Evolutionary conservation across 1,140 invertebrate species (phyloP), one percentile per base, ranked within the genome.

Genomic region (Drosophila tropicalis): DNA sequence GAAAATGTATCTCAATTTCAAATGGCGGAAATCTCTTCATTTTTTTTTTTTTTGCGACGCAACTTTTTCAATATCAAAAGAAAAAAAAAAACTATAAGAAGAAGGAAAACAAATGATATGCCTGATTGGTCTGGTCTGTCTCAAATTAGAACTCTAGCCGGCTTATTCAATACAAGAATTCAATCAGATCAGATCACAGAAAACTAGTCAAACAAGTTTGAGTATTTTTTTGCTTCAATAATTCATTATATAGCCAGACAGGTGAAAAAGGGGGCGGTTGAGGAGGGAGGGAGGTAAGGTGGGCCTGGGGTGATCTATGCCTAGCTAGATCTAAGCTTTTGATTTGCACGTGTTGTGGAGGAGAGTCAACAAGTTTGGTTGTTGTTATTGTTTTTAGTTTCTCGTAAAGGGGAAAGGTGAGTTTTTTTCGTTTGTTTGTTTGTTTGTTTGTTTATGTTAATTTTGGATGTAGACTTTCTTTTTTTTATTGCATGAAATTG

Each of bases 1-100:
- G 73, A 76, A 74, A 76, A 70, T 76, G 60, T 76, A 70, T 69
- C 51, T 69, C 9, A 67, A 44, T 60, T 64, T 51, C 72, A 70
- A 56, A 76, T 70, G 60, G 41, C 73, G 73, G 73, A 76, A 76
- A 76, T 76, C 66, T 76, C 47, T 68, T 22, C 22, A 3, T 1
- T 22, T 22, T n/a, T n/a, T 68, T 29, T 29, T 29, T 29, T 64
- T 75, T 62, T 75, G 72, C 72, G 72, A 75, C 73, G 72, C 73
- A 76, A 76, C 62, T 76, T 76, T 76, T 70, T 70, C 41, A 63
- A 76, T 69, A 63, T 32, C 58, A 69, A 62, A 44, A 15, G 32
- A 15, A 15, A 15, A 34, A 12, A 58, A 10, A 17, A 34, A 9
- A 32, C n/a, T 5, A 58, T 10, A 7, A 32, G 10, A 12, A 58